phyloP scores from a whole-genome alignment of 2,888 invertebrate genomes.

The Diaprepes abbreviatus region DNA sequence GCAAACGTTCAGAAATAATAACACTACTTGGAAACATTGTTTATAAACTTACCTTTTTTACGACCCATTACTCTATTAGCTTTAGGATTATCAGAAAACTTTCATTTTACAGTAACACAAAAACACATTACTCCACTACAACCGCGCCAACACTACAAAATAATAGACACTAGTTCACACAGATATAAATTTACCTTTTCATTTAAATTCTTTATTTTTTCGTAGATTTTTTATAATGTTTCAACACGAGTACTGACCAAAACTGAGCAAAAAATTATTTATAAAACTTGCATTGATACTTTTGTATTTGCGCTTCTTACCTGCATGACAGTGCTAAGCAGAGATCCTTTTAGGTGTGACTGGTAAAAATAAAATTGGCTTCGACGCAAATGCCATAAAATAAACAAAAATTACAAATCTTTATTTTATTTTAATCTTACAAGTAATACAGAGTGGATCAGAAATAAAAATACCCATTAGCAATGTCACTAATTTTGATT shows the following conservation, averaged over 20 bases:
- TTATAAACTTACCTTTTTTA: slow-evolving; percentile 34
- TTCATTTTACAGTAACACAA: neutral
- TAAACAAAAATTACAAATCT: slow-evolving; percentile 4
- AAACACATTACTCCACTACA: neutral
- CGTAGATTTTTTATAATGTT: neutral
- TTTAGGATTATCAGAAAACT: neutral
- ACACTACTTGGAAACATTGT: too few species aligned
- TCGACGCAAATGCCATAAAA: slow-evolving; percentile 35
- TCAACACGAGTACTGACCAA: neutral
- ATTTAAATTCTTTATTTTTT: neutral
- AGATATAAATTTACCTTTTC: neutral
- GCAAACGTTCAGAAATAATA: too few species aligned
- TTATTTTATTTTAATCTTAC: slow-evolving; percentile 8
- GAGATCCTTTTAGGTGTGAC: slow-evolving; percentile 32
- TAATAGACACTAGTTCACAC: neutral
- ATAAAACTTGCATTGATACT: neutral
- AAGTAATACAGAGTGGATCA: neutral
- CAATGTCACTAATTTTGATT: neutral
- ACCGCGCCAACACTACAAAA: neutral
- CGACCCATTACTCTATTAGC: slow-evolving; percentile 16
- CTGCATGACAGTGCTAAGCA: slow-evolving; percentile 1
- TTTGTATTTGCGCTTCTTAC: slow-evolving; percentile 24
- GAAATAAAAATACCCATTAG: neutral
- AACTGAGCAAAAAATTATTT: neutral
- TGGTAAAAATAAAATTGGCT: slow-evolving; percentile 43